Evolutionary conservation across 2,888 invertebrate genomes (phyloP), one percentile per base, ranked within the genome.

Genomic region (Dolichomitus sp.): DNA sequence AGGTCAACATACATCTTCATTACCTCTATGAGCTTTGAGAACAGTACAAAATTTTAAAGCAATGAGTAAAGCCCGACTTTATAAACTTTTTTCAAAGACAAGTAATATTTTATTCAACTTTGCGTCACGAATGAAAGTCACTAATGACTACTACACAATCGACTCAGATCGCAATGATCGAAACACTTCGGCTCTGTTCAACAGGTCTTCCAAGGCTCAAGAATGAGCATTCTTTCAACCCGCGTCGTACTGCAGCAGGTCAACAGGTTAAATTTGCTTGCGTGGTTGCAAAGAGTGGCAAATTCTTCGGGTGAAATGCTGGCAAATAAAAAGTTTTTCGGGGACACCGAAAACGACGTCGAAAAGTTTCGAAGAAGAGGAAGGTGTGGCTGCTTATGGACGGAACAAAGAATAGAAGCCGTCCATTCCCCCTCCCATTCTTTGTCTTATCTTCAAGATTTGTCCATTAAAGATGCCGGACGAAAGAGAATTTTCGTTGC

Each of bases 251-350:
- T 11, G 27, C 50, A 33, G 6, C 59, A 45, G 75, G 82, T 75
- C 82, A 82, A 82, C 82, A 82, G 82, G 82, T 82, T 82, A 82
- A 82, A 82, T 82, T 82, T 82, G 74, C 82, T 82, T 74, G 78
- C 69, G 23, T 72, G 42, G 72, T 72, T 66, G 30, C 23, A 45
- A 57, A 48, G 65, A 66, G 82, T 74, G 61, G 78, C 79, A 65
- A 82, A 82, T 79, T 79, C 79, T 75, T 82, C 75, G 74, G 50
- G 54, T 74, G 79, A 72, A 75, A 61, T 69, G 78, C 48, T 72
- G 33, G 75, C 79, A 79, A 82, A 79, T 69, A 79, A 82, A 72
- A 82, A 79, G 59, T 79, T 82, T 75, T 72, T 63, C 59, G 42
- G 42, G 54, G 73, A 59, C 69, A 37, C 19, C 17, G 45, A 65